These are phyloP conservation scores for Limenitis camilla DNA, from an alignment of 2,888 invertebrate genomes.

Conservation along the genomic window DNA sequence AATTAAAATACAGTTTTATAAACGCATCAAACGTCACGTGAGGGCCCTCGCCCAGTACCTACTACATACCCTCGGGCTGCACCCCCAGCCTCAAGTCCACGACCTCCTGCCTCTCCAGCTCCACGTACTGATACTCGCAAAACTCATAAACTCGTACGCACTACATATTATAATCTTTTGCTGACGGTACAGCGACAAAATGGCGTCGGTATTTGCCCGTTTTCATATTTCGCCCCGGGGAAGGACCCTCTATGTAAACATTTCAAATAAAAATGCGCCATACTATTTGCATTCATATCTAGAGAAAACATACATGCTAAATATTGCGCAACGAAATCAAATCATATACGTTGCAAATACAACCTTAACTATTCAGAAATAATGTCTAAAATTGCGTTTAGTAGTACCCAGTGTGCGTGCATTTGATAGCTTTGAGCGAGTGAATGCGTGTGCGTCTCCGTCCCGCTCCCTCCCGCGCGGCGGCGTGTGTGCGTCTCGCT, in stretches of 20 bases:
- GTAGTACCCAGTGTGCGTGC: slow-evolving; percentile 30
- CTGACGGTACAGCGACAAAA: slow-evolving; percentile 61
- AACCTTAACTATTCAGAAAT: slow-evolving; percentile 19
- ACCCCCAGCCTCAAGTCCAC: background rate
- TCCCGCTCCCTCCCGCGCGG: slow-evolving; percentile 35
- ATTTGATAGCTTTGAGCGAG: slow-evolving; percentile 50
- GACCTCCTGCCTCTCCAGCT: too few relatives aligned
- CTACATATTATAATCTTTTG: slow-evolving; percentile 38
- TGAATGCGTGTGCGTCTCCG: slow-evolving; percentile 49
- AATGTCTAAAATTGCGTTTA: slow-evolving; percentile 21
- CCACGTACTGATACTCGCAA: too few relatives aligned
- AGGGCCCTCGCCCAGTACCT: slow-evolving; percentile 19
- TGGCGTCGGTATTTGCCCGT: slow-evolving; percentile 58
- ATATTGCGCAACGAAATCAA: slow-evolving; percentile 54
- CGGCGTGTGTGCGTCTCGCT: slow-evolving; percentile 29
- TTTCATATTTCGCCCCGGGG: slow-evolving; percentile 32
- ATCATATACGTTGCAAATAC: slow-evolving; percentile 21
- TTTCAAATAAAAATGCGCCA: slow-evolving; percentile 71
- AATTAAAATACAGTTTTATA: slow-evolving; percentile 19
- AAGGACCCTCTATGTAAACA: slow-evolving; percentile 69
- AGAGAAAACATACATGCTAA: slow-evolving; percentile 74
- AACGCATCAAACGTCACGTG: slow-evolving; percentile 7
- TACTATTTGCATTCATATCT: slow-evolving; percentile 75
- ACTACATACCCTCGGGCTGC: background rate
- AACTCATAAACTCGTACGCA: too few relatives aligned